Evolutionary conservation across 1,140 invertebrate genomes (phyloP).

Genomic region (Lamellibrachia luymesi): DNA sequence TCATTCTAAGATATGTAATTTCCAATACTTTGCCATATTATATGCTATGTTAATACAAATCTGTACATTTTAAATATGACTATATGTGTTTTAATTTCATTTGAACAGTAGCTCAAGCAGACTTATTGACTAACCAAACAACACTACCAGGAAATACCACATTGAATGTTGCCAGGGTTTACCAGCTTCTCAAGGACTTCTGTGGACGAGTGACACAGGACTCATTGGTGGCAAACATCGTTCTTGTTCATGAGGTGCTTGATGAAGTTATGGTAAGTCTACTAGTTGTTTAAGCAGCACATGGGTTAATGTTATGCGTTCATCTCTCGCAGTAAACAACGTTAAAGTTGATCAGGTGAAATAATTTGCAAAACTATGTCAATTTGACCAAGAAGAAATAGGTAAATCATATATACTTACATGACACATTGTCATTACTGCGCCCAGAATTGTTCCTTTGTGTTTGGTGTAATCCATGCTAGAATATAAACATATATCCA

Average conservation of each 20-base stretch:
- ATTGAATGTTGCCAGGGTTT: conserved; percentile 38
- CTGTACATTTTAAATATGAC: no score
- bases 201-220: conserved; percentile 49
- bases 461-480: no score
- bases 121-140: no score
- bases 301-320: neutral
- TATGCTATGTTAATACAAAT: no score
- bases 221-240: conserved; percentile 42
- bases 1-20: no score
- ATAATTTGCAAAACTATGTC: neutral
- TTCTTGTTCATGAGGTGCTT: conserved; percentile 47
- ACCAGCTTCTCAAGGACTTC: conserved; percentile 48
- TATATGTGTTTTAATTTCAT: no score
- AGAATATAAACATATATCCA: no score
- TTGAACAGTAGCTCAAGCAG: no score
- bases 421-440: no score
- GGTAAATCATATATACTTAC: no score
- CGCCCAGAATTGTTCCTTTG: no score
- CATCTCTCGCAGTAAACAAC: neutral
- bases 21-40: no score
- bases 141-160: neutral
- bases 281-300: neutral
- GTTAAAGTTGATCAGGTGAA: neutral
- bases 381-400: neutral
- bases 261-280: conserved; percentile 45